A percentile compares a stretch with the other conserved stretches of the same genome.
Conservation (phyloP, 2,113 vertebrate genomes). For the Psophia crepitans region DNA sequence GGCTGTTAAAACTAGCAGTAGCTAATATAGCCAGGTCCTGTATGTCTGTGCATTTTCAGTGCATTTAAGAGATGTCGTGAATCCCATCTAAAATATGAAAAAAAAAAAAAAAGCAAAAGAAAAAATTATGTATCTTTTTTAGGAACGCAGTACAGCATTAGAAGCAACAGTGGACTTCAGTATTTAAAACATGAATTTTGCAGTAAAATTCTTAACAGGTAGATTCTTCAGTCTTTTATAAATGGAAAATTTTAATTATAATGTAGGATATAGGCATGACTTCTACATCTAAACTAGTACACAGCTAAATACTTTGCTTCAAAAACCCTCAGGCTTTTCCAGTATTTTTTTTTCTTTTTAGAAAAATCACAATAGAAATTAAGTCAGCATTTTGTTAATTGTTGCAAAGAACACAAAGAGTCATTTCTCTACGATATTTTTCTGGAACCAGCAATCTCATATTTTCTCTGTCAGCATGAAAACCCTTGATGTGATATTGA, state of each 20-base stretch:
- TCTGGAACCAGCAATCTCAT: not conserved
- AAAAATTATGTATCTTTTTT: not conserved
- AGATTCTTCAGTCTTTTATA: not conserved
- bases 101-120: not conserved
- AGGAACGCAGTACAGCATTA: not conserved
- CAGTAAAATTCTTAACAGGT: not conserved
- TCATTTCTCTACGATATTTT: not conserved
- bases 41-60: not conserved
- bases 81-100: not conserved
- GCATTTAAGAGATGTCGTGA: not conserved
- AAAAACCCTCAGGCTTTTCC: not conserved
- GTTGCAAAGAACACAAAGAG: not conserved
- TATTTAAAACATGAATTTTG: not conserved
- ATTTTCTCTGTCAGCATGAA: conserved; percentile 41
- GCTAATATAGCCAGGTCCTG: not conserved
- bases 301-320: not conserved
- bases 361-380: not conserved
- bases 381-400: not conserved
- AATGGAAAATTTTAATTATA: not conserved
- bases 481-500: conserved; percentile 51
- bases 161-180: not conserved
- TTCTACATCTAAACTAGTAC: not conserved
- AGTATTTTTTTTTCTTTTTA: not conserved
- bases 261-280: not conserved
- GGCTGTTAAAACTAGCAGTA: not conserved